Conservation (phyloP, 2,113 vertebrate species). For the Chaenocephalus aceratus region DNA sequence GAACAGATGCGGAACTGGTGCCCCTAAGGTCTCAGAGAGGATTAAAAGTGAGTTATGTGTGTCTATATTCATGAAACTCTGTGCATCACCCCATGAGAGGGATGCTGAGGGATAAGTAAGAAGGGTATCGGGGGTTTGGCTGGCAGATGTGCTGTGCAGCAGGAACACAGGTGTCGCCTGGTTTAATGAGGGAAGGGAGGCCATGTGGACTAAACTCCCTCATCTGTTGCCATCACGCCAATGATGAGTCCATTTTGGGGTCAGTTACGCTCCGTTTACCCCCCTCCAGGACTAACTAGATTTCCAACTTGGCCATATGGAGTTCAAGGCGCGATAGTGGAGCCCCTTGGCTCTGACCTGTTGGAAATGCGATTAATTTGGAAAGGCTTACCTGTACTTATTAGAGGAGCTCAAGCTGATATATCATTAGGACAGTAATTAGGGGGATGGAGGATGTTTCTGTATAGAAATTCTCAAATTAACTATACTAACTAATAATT, state of each 20-base stretch:
- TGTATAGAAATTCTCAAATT: neutral
- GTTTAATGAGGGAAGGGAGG: slow-evolving; percentile 79
- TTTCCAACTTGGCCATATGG: slow-evolving; percentile 63
- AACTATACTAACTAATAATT: too few species aligned
- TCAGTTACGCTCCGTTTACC: slow-evolving; percentile 68
- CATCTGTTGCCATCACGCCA: slow-evolving; percentile 81
- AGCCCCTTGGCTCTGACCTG: slow-evolving; percentile 41
- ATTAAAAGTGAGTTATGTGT: slow-evolving; percentile 44
- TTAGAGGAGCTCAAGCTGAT: neutral
- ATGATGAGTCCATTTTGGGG: slow-evolving; percentile 82
- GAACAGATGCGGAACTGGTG: slow-evolving; percentile 10
- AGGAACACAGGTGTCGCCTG: slow-evolving; percentile 77
- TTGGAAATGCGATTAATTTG: slow-evolving; percentile 11
- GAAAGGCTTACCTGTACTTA: neutral
- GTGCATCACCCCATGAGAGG: slow-evolving; percentile 43
- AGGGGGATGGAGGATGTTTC: neutral
- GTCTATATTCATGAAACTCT: slow-evolving; percentile 59
- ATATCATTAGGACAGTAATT: neutral
- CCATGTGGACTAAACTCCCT: slow-evolving; percentile 79
- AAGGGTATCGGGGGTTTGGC: slow-evolving; percentile 44
- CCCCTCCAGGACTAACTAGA: slow-evolving; percentile 58
- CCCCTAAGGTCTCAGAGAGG: slow-evolving; percentile 8
- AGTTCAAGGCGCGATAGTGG: slow-evolving; percentile 16
- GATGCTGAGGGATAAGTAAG: slow-evolving; percentile 29
- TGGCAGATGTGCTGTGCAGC: slow-evolving; percentile 80